Conservation (phyloP, 2,113 vertebrate genomes). For the Ceuthmochares aereus region DNA sequence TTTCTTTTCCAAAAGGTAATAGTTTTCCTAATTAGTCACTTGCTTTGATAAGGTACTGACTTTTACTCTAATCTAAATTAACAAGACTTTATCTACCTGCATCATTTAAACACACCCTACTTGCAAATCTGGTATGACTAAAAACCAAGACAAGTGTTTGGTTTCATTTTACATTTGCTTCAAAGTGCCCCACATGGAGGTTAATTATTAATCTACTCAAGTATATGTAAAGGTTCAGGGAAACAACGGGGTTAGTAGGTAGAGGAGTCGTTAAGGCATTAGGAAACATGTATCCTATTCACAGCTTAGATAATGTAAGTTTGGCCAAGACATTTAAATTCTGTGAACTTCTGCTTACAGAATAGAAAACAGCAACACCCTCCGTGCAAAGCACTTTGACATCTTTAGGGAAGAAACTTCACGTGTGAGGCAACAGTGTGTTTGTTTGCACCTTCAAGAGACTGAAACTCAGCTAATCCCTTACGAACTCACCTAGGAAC, state of each 20-base stretch:
- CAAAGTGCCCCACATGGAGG: conserved; percentile 53
- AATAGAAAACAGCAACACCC: conserved; percentile 17
- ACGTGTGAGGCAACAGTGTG: conserved; percentile 21
- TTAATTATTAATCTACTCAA: conserved; percentile 64
- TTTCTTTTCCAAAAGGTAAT: conserved; percentile 66
- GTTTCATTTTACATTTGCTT: conserved; percentile 71
- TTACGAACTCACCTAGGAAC: conserved; percentile 24
- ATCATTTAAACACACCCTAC: conserved; percentile 68
- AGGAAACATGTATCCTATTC: not conserved
- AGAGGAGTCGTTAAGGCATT: conserved; percentile 13
- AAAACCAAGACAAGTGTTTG: conserved; percentile 70
- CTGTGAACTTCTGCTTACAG: not conserved
- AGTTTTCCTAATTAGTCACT: conserved; percentile 68
- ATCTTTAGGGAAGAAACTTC: conserved; percentile 29
- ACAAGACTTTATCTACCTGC: conserved; percentile 70
- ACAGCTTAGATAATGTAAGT: not conserved
- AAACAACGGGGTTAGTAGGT: conserved; percentile 41
- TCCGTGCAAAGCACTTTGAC: not conserved
- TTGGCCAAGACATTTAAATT: not conserved
- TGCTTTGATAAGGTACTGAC: conserved; percentile 65
- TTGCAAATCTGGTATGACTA: conserved; percentile 72
- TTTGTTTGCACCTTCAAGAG: conserved; percentile 19
- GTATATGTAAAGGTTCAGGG: conserved; percentile 53
- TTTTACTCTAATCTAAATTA: conserved; percentile 71
- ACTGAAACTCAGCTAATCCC: conserved; percentile 54